phyloP scores from a whole-genome alignment of 2,797 vertebrate genomes.

The Lophotriccus pileatus region DNA sequence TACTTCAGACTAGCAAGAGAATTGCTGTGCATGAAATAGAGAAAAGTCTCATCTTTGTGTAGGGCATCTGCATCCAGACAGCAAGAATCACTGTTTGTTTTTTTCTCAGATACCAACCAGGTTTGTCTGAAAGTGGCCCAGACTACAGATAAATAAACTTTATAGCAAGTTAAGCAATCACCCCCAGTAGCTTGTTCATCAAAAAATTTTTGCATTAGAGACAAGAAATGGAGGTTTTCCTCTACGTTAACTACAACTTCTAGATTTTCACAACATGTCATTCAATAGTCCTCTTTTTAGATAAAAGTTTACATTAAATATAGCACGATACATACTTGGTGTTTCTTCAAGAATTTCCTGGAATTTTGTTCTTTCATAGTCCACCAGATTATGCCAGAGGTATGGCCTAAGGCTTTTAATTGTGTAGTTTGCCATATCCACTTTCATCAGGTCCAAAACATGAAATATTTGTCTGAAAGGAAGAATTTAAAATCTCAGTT shows the following conservation, averaged over 20 bases:
- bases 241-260: background rate
- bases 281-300: background rate
- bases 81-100: background rate
- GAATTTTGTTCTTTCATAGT: slow-evolving; percentile 88
- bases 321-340: slow-evolving; percentile 77
- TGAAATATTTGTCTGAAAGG: slow-evolving; percentile 83
- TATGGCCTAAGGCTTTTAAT: slow-evolving; percentile 84
- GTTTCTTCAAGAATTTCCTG: slow-evolving; percentile 89
- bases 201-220: background rate
- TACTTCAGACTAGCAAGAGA: background rate
- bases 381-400: slow-evolving; percentile 83
- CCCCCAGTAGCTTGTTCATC: background rate
- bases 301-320: background rate
- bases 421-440: slow-evolving; percentile 89
- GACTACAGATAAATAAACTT: background rate
- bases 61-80: background rate
- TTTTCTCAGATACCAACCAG: background rate
- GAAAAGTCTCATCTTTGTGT: background rate
- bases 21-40: background rate
- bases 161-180: background rate
- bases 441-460: slow-evolving; percentile 88
- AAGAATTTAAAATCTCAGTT: background rate
- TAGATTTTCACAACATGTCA: background rate
- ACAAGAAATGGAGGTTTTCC: background rate
- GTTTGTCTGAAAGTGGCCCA: background rate